These are phyloP conservation scores for Heliconius nattereri DNA, from an alignment of 1,140 invertebrate species.

Conservation along the genomic window DNA sequence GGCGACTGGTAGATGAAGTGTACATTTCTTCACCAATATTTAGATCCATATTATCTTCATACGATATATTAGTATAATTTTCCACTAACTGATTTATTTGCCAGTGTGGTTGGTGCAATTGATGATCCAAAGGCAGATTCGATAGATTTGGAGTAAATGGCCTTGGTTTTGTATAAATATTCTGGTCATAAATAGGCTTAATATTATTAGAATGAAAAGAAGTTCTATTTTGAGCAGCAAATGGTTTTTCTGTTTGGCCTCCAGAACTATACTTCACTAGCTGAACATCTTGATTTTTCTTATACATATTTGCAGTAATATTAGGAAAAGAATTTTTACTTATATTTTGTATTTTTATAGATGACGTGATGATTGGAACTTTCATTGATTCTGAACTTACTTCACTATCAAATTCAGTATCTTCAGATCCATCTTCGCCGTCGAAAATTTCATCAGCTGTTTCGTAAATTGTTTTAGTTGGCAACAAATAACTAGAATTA, in stretches of 20 bases:
- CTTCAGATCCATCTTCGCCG: slow-evolving; percentile 62
- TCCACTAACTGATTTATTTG: slow-evolving; percentile 75
- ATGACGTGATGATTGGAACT: slow-evolving; percentile 67
- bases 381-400: slow-evolving; percentile 77
- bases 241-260: slow-evolving; percentile 80
- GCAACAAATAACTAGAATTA: slow-evolving; percentile 42
- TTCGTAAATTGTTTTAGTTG: slow-evolving; percentile 68
- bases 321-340: slow-evolving; percentile 46
- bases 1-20: slow-evolving; percentile 26
- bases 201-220: slow-evolving; percentile 63
- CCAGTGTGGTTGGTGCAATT: slow-evolving; percentile 76
- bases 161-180: slow-evolving; percentile 65
- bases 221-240: slow-evolving; percentile 61
- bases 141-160: slow-evolving; percentile 70
- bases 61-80: slow-evolving; percentile 68
- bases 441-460: slow-evolving; percentile 75
- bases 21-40: slow-evolving; percentile 75
- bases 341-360: slow-evolving; percentile 43
- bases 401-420: slow-evolving; percentile 65
- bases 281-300: slow-evolving; percentile 38
- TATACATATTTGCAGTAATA: slow-evolving; percentile 20
- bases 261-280: slow-evolving; percentile 61
- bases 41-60: slow-evolving; percentile 70
- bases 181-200: slow-evolving; percentile 57
- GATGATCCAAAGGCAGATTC: slow-evolving; percentile 64